Evolutionary conservation across 2,113 vertebrate genomes (phyloP).

Genomic region (Buteo buteo): DNA sequence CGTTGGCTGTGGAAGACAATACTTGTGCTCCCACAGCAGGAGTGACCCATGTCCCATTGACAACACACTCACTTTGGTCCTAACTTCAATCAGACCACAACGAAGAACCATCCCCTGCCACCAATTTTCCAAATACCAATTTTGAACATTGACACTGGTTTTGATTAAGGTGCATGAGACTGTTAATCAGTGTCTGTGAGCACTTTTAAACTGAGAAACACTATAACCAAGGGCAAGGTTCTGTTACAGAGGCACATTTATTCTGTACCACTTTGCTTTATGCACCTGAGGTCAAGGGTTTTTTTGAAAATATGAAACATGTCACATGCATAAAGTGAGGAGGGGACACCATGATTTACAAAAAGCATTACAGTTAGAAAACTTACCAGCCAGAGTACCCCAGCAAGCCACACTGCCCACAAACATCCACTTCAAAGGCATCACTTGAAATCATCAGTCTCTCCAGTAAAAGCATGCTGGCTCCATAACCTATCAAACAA

Average conservation of each 20-base stretch:
- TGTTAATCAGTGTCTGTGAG: neutral
- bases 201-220: neutral
- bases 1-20: neutral
- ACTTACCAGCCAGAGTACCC: conserved; percentile 97
- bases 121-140: neutral
- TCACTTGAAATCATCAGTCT: conserved; percentile 99
- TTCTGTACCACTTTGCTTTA: neutral
- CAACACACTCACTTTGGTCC: neutral
- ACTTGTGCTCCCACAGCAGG: neutral
- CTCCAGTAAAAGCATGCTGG: conserved; percentile 95
- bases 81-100: neutral
- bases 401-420: conserved; percentile 93
- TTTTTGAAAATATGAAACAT: neutral
- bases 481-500: conserved; percentile 97
- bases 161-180: neutral
- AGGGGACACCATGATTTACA: neutral
- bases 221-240: neutral
- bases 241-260: neutral
- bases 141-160: neutral
- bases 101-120: neutral
- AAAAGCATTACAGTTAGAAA: neutral
- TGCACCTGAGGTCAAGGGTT: neutral
- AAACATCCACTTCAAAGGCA: conserved; percentile 97
- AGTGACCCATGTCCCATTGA: neutral
- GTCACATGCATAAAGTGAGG: neutral